Evolutionary conservation across 2,113 vertebrate genomes (phyloP), one percentile per base, ranked within the genome.

Genomic region (Lutjanus erythropterus): DNA sequence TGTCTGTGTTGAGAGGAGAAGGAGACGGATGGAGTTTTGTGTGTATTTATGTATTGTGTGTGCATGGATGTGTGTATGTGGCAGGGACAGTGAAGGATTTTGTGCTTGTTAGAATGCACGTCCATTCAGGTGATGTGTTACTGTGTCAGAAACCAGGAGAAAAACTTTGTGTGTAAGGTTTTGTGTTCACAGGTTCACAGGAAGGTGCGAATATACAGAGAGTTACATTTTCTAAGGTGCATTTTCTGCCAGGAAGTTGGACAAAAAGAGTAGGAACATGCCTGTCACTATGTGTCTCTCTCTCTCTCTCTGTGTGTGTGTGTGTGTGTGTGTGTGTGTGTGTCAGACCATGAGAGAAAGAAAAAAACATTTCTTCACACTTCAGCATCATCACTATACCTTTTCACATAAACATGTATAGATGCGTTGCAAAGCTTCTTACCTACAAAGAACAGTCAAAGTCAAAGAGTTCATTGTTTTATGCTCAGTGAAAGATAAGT

Each of bases 211-310:
- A 5, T 56, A 25, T 19, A 49, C 14, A 33, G 68, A 41, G 16
- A 33, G 9, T 15, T 25, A 19, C 18, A n/a, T n/a, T 58, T 56
- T 19, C 6, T 16, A 59, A 5, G 8, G 41, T 65, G 16, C 33
- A 56, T 83, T 53, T 61, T n/a, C 10, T 52, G 46, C 67, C 7
- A 31, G 52, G 25, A 55, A 19, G 69, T 46, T 71, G 41, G 5
- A 46, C 27, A 71, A 35, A 56, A 16, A 6, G 49, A 41, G 25
- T 8, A n/a, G 12, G 27, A 15, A 8, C 14, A 16, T 23, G 4
- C 31, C 21, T 44, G 37, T 31, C 23, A 39, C 21, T 15, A 18
- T 50, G n/a, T 11, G 58, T n/a, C n/a, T n/a, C n/a, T n/a, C n/a
- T n/a, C n/a, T n/a, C n/a, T n/a, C n/a, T n/a, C n/a, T n/a, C n/a